Evolutionary conservation across 2,888 invertebrate species (phyloP).

Genomic region (Selenia dentaria): DNA sequence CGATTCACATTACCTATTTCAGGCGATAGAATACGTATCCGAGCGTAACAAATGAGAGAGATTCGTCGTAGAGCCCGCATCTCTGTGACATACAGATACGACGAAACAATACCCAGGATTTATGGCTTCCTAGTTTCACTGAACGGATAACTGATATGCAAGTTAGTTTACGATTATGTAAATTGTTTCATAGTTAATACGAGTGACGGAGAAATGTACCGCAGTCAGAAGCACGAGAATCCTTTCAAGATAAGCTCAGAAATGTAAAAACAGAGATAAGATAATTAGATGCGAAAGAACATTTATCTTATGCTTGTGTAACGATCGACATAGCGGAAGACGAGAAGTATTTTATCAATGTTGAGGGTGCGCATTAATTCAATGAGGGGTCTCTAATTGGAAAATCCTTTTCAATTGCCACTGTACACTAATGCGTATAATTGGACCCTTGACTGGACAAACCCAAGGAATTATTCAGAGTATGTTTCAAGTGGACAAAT

Average conservation of each 20-base stretch:
- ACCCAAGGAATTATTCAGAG: conserved; percentile 55
- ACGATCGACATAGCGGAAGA: conserved; percentile 51
- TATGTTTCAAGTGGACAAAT: conserved; percentile 41
- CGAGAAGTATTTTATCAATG: conserved; percentile 59
- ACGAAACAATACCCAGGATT: conserved; percentile 63
- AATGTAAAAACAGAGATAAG: conserved; percentile 32
- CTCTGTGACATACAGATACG: conserved; percentile 52
- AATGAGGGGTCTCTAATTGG: conserved; percentile 62
- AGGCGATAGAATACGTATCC: conserved; percentile 22
- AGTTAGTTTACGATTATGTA: conserved; percentile 32
- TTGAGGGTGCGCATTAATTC: conserved; percentile 63
- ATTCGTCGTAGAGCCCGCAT: conserved; percentile 41
- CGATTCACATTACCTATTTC: conserved; percentile 25
- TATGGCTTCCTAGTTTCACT: conserved; percentile 50
- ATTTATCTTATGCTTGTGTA: conserved; percentile 36
- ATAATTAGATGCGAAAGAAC: conserved; percentile 23
- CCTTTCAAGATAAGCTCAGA: conserved; percentile 9
- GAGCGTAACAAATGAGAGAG: conserved; percentile 23
- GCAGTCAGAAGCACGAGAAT: conserved; percentile 15
- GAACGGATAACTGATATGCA: conserved; percentile 31
- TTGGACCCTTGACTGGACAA: conserved; percentile 65
- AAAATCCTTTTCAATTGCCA: conserved; percentile 66
- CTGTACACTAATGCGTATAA: conserved; percentile 59
- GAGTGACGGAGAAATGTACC: conserved; percentile 2
- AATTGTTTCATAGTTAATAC: conserved; percentile 8